Percentiles rank a stretch among this genome's conserved stretches.
Evolutionary conservation across 2,888 invertebrate species (phyloP).

Genomic region (Pseudanteris insignis): DNA sequence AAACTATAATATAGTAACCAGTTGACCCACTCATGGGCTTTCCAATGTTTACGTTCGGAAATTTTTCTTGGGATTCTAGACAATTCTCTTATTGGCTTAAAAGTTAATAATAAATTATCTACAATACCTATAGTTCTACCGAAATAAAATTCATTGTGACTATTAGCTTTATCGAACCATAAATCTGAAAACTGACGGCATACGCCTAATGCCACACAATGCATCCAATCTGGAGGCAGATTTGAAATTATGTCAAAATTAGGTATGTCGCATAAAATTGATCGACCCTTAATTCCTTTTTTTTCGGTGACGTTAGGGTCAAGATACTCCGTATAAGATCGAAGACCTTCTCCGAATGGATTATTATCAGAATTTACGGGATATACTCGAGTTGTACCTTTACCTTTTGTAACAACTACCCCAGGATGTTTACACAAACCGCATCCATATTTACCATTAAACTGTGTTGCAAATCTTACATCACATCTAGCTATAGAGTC

Average conservation of each 20-base stretch:
- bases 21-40: constrained; percentile 28
- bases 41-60: constrained; percentile 18
- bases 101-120: constrained; percentile 12
- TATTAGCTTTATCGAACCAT: constrained; percentile 19
- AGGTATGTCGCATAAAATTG: constrained; percentile 11
- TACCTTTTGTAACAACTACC: constrained; percentile 25
- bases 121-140: constrained; percentile 8
- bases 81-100: constrained; percentile 14
- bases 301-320: too few relatives aligned
- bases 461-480: constrained; percentile 15
- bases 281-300: constrained; percentile 8
- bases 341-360: constrained; percentile 9
- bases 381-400: constrained; percentile 16
- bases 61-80: constrained; percentile 27
- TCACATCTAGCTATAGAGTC: constrained; percentile 33
- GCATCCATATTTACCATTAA: constrained; percentile 22
- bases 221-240: constrained; percentile 22
- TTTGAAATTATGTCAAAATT: constrained; percentile 21
- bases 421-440: constrained; percentile 34
- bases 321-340: too few relatives aligned
- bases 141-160: constrained; percentile 7
- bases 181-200: constrained; percentile 29
- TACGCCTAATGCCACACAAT: constrained; percentile 20
- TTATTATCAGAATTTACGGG: constrained; percentile 3
- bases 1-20: constrained; percentile 31